These are phyloP conservation scores for Limnephilus marmoratus DNA, from an alignment of 2,888 invertebrate genomes.

Conservation along the genomic window DNA sequence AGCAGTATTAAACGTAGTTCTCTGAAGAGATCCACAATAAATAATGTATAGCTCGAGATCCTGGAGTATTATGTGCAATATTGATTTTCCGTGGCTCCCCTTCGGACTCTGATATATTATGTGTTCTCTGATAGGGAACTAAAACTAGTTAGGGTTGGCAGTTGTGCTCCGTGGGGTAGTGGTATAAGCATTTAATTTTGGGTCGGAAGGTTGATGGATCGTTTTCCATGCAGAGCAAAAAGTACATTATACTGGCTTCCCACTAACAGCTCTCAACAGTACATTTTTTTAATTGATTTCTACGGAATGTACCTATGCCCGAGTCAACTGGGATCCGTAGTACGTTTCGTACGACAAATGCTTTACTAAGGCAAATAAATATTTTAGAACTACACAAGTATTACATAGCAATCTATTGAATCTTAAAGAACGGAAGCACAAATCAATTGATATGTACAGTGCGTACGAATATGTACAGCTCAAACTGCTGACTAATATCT, in stretches of 20 bases:
- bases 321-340: no score
- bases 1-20: background rate
- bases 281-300: no score
- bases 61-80: conserved; percentile 31
- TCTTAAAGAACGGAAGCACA: no score
- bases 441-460: no score
- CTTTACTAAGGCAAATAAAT: no score
- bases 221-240: background rate
- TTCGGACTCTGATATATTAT: background rate
- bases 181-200: background rate
- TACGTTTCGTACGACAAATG: no score
- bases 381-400: no score
- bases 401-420: no score
- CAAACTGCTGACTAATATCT: no score
- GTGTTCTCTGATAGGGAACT: background rate
- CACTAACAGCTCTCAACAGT: background rate
- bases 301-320: no score
- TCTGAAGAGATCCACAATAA: background rate
- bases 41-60: background rate
- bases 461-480: no score
- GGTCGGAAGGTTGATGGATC: background rate
- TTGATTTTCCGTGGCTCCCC: conserved; percentile 24
- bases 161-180: background rate
- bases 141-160: background rate
- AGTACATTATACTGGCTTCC: background rate